Evolutionary conservation across 2,888 invertebrate species (phyloP).

Genomic region (Strigamia crassipes): DNA sequence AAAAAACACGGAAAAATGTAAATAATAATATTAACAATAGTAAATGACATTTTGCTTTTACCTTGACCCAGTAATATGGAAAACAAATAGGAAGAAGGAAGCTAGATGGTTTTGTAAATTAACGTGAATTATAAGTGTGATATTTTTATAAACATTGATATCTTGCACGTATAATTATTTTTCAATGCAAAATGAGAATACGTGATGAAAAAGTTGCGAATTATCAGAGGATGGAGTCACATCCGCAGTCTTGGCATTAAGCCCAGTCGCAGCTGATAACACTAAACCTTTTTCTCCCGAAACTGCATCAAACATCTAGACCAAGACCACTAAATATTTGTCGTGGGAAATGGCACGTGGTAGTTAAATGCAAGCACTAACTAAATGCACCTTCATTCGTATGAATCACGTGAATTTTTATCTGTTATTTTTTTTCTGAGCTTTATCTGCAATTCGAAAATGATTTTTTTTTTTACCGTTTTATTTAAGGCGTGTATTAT

Average conservation of each 20-base stretch:
- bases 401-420: background rate
- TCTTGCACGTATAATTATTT: background rate
- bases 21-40: background rate
- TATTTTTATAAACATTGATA: background rate
- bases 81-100: background rate
- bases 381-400: background rate
- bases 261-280: constrained; percentile 7
- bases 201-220: background rate
- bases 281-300: background rate
- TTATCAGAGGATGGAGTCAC: constrained; percentile 5
- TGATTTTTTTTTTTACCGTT: background rate
- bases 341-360: background rate
- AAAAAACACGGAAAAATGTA: background rate
- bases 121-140: background rate
- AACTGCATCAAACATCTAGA: background rate
- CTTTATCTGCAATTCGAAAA: background rate
- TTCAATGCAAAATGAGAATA: background rate
- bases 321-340: background rate
- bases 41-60: background rate
- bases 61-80: background rate
- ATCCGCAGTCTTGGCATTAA: constrained; percentile 21
- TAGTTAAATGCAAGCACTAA: background rate
- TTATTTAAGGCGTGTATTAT: background rate
- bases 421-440: background rate
- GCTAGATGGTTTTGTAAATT: background rate